Evolutionary conservation across 2,888 invertebrate species (phyloP), one percentile per base, ranked within the genome.

Genomic region (Acronicta aceris): DNA sequence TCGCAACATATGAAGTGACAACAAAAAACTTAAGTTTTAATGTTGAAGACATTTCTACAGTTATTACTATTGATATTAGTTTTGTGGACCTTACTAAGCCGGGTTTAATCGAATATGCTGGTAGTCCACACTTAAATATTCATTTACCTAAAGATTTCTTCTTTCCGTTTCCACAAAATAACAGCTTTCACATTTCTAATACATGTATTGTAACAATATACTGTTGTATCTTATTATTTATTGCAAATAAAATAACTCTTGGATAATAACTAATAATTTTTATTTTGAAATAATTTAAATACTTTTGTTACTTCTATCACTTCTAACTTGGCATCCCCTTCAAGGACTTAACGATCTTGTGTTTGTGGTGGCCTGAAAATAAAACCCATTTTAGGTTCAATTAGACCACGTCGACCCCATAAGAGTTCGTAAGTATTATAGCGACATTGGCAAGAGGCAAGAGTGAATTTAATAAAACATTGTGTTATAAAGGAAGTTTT

Each of bases 71-170:
- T 0, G 94, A 93, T 67, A 81, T 85, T 0, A 86, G 71, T 57
- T 95, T 94, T 47, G 78, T 93, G 17, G 93, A 95, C 62, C 79
- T 84, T n/a, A 89, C 89, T 5, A 88, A 81, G 52, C 85, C 87
- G 6, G 82, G 82, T 45, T 71, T 79, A 27, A 78, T 82, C 25
- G 86, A 91, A 67, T 89, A 89, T 74, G 96, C 96, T 9, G 95
- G 95, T 58, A 95, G 96, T 60, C 97, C 97, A 16, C 95, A 96
- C 63, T 92, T 97, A 59, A 95, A 96, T 76, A 95, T 97, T 60
- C 94, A 95, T 84, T 91, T 97, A 56, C 97, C 97, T 1, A 94
- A 95, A 71, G 96, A 97, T 85, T 97, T 97, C 84, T 97, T 97
- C 86, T 96, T 97, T 81, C 97, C 97, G 1, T 96, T 96, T 75